These are phyloP conservation scores for Aelia acuminata DNA, from an alignment of 2,888 invertebrate species.

Conservation along the genomic window DNA sequence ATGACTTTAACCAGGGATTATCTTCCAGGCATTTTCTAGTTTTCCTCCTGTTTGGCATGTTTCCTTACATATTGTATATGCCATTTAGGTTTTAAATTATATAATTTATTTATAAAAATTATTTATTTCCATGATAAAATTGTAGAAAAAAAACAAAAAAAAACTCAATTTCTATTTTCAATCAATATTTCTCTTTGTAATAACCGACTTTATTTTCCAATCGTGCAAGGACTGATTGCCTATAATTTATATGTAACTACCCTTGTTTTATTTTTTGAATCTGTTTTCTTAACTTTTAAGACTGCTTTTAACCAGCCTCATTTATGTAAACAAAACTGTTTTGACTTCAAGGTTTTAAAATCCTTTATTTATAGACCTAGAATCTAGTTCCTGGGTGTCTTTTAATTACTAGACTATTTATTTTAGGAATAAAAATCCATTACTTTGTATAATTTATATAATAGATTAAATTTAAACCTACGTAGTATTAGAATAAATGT, in stretches of 20 bases:
- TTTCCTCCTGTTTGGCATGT: neutral
- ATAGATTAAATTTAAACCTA: neutral
- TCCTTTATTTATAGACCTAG: slow-evolving; percentile 42
- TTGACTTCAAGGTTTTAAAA: slow-evolving; percentile 48
- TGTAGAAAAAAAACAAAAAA: no score
- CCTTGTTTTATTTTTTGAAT: neutral
- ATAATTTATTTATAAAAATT: neutral
- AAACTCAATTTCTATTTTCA: no score
- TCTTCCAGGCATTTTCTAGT: neutral
- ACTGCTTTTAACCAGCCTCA: slow-evolving; percentile 2
- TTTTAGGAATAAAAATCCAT: neutral
- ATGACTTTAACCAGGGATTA: neutral
- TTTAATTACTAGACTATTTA: neutral
- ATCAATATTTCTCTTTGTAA: neutral
- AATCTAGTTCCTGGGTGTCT: neutral
- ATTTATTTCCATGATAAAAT: neutral
- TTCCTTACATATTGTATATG: neutral
- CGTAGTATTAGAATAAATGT: neutral
- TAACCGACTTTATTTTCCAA: neutral
- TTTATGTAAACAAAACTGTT: slow-evolving; percentile 42
- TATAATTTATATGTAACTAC: neutral
- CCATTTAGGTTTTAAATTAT: neutral
- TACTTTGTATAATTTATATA: neutral
- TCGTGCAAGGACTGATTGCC: neutral
- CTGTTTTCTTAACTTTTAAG: neutral